Conservation (phyloP, 2,888 invertebrate species). For the Ochropacha duplaris region DNA sequence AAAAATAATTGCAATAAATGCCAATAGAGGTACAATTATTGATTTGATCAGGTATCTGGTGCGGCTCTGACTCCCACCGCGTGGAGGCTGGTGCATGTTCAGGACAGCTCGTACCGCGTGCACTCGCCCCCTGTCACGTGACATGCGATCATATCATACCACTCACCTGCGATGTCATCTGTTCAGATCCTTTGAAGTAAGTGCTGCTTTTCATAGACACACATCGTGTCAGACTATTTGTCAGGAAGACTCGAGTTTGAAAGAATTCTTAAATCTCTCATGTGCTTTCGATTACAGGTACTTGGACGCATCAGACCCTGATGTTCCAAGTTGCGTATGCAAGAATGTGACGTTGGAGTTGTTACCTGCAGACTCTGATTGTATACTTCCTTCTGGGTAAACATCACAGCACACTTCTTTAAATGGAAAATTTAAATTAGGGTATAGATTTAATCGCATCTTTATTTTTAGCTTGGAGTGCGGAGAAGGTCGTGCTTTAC, state of each 20-base stretch:
- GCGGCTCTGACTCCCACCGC: constrained; percentile 67
- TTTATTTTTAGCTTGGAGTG: constrained; percentile 67
- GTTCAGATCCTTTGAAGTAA: constrained; percentile 66
- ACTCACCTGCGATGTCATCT: constrained; percentile 58
- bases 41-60: constrained; percentile 61
- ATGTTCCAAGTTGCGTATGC: constrained; percentile 67
- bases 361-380: constrained; percentile 70
- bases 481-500: constrained; percentile 66
- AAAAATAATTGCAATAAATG: no score
- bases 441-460: no score
- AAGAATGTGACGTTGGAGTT: constrained; percentile 68
- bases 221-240: no score
- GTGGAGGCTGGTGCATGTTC: constrained; percentile 72
- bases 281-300: constrained; percentile 48
- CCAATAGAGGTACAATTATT: no score
- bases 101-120: constrained; percentile 65
- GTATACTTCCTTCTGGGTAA: constrained; percentile 71
- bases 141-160: constrained; percentile 50
- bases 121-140: constrained; percentile 58
- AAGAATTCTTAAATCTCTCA: not conserved
- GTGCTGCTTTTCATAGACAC: no score
- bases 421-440: no score
- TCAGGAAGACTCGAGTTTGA: no score
- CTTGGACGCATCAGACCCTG: constrained; percentile 68
- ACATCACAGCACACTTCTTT: constrained; percentile 4